Conservation (phyloP, 2,888 invertebrate genomes). For the Periphyllus acericola region DNA sequence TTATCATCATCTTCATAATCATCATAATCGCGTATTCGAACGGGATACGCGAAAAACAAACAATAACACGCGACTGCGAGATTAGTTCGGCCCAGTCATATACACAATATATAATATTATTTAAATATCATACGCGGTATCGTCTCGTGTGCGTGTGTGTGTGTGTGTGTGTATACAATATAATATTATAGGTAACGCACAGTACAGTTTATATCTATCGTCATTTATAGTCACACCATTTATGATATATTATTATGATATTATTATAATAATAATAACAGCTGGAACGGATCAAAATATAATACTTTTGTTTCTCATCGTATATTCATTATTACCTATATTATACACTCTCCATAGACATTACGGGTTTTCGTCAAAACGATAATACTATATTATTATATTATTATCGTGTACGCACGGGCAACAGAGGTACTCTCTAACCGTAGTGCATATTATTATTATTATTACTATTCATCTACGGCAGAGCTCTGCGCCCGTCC, state of each 20-base stretch:
- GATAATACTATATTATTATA: neutral
- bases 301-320: conserved; percentile 45
- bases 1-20: too few species aligned
- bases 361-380: neutral
- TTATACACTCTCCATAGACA: neutral
- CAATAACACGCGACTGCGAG: neutral
- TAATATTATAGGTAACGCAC: neutral
- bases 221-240: conserved; percentile 60
- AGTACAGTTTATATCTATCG: conserved; percentile 18
- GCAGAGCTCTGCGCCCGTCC: neutral
- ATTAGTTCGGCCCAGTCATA: neutral
- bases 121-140: neutral
- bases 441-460: too few species aligned
- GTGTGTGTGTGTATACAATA: neutral
- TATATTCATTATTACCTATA: neutral
- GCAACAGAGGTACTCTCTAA: neutral
- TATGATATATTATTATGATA: neutral
- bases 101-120: neutral
- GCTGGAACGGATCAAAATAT: conserved; percentile 42
- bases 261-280: neutral
- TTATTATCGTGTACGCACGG: neutral
- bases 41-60: neutral
- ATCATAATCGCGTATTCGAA: neutral
- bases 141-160: too few species aligned
- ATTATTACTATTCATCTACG: too few species aligned